These are phyloP conservation scores for Eubasilissa splendida DNA, from an alignment of 2,888 invertebrate genomes.

Conservation along the genomic window DNA sequence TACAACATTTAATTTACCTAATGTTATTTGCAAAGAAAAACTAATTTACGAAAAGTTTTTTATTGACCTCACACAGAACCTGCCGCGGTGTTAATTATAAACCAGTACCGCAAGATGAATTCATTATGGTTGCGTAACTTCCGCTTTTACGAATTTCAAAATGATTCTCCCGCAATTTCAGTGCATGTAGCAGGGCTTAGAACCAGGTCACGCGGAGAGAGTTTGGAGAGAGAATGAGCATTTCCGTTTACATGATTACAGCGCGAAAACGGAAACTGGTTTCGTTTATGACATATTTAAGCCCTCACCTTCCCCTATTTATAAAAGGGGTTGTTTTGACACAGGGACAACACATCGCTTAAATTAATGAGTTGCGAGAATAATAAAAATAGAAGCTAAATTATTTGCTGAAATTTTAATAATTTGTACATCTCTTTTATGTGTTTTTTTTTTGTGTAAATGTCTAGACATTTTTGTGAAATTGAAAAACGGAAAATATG, in stretches of 20 bases:
- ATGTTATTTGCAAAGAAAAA: too few species aligned
- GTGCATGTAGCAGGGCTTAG: not conserved
- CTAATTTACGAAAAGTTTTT: too few species aligned
- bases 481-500: too few species aligned
- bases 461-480: too few species aligned
- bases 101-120: not conserved
- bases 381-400: not conserved
- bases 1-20: too few species aligned
- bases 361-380: conserved; percentile 28
- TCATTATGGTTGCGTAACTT: not conserved
- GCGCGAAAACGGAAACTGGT: conserved; percentile 28
- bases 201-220: conserved; percentile 1
- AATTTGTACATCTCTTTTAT: not conserved
- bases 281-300: conserved; percentile 21
- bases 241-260: conserved; percentile 23
- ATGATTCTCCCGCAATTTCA: not conserved
- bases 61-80: too few species aligned
- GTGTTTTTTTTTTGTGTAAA: not conserved
- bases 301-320: conserved; percentile 16
- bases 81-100: not conserved
- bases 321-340: conserved; percentile 7
- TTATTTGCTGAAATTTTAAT: not conserved
- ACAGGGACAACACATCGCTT: conserved; percentile 6
- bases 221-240: conserved; percentile 5
- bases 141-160: not conserved